Percentiles rank a stretch among this genome's conserved stretches.
phyloP scores from a whole-genome alignment of 2,797 vertebrate genomes.

The Fistularia commersonii region DNA sequence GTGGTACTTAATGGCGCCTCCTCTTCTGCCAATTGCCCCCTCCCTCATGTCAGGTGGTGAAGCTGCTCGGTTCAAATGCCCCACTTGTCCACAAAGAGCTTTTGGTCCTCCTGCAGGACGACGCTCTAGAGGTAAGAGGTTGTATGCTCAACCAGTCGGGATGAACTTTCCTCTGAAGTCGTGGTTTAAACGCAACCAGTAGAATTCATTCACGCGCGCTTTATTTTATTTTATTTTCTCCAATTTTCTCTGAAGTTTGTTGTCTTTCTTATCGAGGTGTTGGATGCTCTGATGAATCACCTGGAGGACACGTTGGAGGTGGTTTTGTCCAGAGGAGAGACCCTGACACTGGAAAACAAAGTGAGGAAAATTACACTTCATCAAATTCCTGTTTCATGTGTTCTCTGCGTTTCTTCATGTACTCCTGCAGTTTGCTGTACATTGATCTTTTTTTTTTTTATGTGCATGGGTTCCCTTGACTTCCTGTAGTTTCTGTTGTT shows the following conservation, averaged over 20 bases:
- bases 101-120: constrained; percentile 87
- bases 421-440: too few species aligned
- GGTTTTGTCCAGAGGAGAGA: constrained; percentile 83
- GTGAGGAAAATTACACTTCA: constrained; percentile 45
- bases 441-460: too few species aligned
- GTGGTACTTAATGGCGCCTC: background rate
- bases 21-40: constrained; percentile 5
- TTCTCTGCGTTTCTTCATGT: background rate
- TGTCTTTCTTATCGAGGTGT: constrained; percentile 72
- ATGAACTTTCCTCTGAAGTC: background rate
- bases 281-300: constrained; percentile 87
- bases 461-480: too few species aligned
- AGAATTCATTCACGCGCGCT: background rate
- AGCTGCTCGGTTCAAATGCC: constrained; percentile 86
- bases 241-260: background rate
- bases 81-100: constrained; percentile 90
- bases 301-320: constrained; percentile 90
- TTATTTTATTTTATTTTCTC: background rate
- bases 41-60: constrained; percentile 80
- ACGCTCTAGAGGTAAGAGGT: constrained; percentile 86
- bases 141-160: background rate
- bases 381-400: background rate
- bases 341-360: constrained; percentile 82
- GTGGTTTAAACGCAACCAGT: background rate
- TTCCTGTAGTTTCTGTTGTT: too few species aligned